Conservation (phyloP, 2,888 invertebrate genomes). For the Cenopis cana region DNA sequence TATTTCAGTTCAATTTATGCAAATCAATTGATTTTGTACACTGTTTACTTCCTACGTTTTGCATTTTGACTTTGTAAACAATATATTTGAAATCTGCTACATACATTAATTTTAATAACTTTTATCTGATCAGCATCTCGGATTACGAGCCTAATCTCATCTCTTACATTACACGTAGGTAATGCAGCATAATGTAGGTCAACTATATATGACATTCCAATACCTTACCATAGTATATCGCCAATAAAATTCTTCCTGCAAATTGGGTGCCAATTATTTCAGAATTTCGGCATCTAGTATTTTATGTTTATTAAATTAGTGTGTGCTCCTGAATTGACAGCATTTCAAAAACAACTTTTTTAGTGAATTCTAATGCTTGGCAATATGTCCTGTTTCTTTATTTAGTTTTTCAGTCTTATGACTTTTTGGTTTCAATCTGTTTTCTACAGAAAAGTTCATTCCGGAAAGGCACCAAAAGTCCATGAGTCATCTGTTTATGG, state of each 20-base stretch:
- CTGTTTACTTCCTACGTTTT: not conserved
- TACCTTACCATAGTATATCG: too few relatives aligned
- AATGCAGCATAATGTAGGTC: not conserved
- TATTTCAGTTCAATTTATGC: not conserved
- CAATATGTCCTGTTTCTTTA: not conserved
- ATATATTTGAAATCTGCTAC: not conserved
- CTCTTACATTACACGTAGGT: not conserved
- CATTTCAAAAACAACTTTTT: not conserved
- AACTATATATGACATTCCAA: not conserved
- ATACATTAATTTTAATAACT: not conserved
- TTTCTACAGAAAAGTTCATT: too few relatives aligned
- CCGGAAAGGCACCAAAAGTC: too few relatives aligned
- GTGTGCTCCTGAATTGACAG: not conserved
- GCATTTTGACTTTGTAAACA: not conserved
- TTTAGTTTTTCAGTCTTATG: not conserved
- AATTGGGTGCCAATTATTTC: not conserved
- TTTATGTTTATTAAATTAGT: not conserved
- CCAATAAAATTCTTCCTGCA: too few relatives aligned
- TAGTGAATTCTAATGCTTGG: not conserved
- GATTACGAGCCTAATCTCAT: not conserved
- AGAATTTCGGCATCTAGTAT: not conserved
- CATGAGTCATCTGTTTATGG: too few relatives aligned
- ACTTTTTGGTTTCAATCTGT: too few relatives aligned
- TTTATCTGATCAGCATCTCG: not conserved
- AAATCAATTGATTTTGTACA: constrained; percentile 1